Conservation (phyloP, 2,113 vertebrate genomes). For the Odocoileus hemionus region DNA sequence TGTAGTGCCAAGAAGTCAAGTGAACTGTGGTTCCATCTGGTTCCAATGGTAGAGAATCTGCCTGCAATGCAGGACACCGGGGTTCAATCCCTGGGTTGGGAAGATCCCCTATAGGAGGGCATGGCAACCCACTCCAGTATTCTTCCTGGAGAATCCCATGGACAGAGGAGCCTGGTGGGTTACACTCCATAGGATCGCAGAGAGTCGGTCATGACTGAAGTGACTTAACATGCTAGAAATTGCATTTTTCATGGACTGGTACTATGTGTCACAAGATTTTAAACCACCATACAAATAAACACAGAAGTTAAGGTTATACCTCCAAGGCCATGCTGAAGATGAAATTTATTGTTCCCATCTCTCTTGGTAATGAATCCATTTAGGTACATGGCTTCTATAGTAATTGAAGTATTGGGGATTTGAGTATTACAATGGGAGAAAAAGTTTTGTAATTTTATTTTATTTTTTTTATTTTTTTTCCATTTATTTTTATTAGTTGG, state of each 20-base stretch:
- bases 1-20: background rate
- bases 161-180: background rate
- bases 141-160: background rate
- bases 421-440: background rate
- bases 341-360: background rate
- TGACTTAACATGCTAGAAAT: background rate
- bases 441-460: background rate
- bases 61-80: rapidly evolving
- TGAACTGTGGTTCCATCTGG: background rate
- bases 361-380: background rate
- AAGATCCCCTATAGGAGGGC: background rate
- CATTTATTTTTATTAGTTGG: no score
- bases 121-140: background rate
- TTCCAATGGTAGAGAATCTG: background rate
- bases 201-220: background rate
- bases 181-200: background rate
- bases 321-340: background rate
- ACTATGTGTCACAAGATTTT: background rate
- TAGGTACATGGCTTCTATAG: background rate
- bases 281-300: background rate
- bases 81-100: background rate
- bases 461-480: no score
- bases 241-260: background rate
- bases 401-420: background rate
- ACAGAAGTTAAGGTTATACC: background rate